A percentile compares a stretch with the other conserved stretches of the same genome.
phyloP scores from a whole-genome alignment of 2,797 vertebrate genomes.

The Smutsia temminckii region DNA sequence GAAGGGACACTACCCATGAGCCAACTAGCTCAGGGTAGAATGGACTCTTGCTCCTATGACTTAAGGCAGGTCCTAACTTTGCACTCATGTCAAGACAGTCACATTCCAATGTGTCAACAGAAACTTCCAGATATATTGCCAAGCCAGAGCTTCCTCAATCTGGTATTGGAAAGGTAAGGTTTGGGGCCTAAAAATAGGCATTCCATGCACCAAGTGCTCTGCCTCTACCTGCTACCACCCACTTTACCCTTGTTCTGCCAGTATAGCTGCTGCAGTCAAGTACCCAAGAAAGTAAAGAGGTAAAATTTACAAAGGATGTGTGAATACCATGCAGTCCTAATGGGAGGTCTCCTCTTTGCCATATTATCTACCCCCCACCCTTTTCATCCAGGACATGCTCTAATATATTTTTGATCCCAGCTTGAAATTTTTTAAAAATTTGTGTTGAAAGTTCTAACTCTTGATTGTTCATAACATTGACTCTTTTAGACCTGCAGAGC shows the following conservation, averaged over 20 bases:
- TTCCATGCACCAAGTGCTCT: background rate
- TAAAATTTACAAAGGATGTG: background rate
- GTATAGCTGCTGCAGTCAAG: background rate
- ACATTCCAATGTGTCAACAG: background rate
- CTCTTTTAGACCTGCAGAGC: background rate
- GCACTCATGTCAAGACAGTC: background rate
- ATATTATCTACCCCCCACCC: background rate
- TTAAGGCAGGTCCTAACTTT: background rate
- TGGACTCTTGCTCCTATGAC: background rate
- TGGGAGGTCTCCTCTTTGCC: background rate
- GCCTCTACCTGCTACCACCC: background rate
- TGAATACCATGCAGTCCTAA: background rate
- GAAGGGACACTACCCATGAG: background rate
- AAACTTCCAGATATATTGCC: background rate
- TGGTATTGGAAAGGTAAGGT: slow-evolving; percentile 40
- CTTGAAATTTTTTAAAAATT: background rate
- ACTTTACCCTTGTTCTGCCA: background rate
- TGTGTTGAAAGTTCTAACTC: background rate
- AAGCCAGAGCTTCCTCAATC: background rate
- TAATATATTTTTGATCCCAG: background rate
- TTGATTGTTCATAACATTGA: background rate
- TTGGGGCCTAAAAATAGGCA: slow-evolving; percentile 39
- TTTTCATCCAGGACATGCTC: background rate
- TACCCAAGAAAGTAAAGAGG: background rate
- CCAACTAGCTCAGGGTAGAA: background rate